These are phyloP conservation scores for Lordiphosa andalusiaca DNA, from an alignment of 2,888 invertebrate genomes.

Conservation along the genomic window DNA sequence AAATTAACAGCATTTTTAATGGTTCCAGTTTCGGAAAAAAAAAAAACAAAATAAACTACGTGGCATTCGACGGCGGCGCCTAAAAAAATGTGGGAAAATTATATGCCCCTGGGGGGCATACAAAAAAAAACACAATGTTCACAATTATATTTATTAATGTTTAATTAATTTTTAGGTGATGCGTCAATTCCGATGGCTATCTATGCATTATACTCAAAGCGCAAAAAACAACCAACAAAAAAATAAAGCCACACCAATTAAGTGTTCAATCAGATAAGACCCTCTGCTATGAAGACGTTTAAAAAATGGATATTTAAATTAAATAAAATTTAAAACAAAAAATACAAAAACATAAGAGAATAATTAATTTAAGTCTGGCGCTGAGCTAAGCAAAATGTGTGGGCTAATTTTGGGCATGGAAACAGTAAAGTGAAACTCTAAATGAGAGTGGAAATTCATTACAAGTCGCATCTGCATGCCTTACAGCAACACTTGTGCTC, in stretches of 20 bases:
- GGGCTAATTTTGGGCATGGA: constrained; percentile 62
- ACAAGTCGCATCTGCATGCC: too few relatives aligned
- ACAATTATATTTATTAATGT: constrained; percentile 55
- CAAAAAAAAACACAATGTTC: constrained; percentile 47
- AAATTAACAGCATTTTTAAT: constrained; percentile 40
- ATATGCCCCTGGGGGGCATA: constrained; percentile 9
- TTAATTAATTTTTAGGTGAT: constrained; percentile 57
- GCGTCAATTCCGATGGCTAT: constrained; percentile 48
- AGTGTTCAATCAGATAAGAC: constrained; percentile 67
- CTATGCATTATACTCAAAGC: constrained; percentile 44
- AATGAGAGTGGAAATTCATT: too few relatives aligned
- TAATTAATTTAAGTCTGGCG: constrained; percentile 11
- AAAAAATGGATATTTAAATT: constrained; percentile 63
- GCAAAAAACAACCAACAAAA: neutral
- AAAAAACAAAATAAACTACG: too few relatives aligned
- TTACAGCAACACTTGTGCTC: too few relatives aligned
- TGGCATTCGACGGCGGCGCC: too few relatives aligned
- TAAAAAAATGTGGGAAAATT: neutral
- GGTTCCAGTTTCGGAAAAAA: constrained; percentile 11
- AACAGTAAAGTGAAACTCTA: constrained; percentile 25
- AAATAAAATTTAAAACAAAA: constrained; percentile 48
- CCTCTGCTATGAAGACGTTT: constrained; percentile 67
- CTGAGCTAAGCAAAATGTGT: constrained; percentile 18
- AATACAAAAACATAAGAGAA: constrained; percentile 27
- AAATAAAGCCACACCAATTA: constrained; percentile 58